Base-by-base conservation (phyloP, 2,797 vertebrate species). In the Astyanax mexicanus region DNA sequence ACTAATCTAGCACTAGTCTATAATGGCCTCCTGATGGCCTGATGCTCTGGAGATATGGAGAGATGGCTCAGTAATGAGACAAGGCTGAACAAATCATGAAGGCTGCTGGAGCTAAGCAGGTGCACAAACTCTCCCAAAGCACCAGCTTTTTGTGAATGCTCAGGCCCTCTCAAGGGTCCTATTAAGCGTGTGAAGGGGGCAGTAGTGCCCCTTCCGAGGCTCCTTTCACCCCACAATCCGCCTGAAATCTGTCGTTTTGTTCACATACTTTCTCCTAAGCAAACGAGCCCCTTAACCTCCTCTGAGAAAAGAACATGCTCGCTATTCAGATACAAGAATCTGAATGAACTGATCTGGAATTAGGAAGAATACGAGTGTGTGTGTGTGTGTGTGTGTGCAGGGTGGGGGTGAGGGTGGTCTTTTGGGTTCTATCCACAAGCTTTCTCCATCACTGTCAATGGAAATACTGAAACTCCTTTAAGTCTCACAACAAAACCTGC, bases 101-200 rank as follows among this genome's bases (percentile, higher is more conserved):
- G 67, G 66, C 25, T 67, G 80, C 73, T 84, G 73, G 78, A 83
- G 77, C 85, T 86, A 80, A 90, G 89, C 90, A 91, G 90, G 90
- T 92, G 90, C 85, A 87, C 82, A 80, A 85, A 80, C 74, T 76
- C 61, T 51, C 80, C 52, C 29, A 82, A 78, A 83, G 81, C 75
- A 83, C 45, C 12, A 52, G 64, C 74, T 81, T 71, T 77, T 86
- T 84, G 79, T 84, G 57, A 38, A 38, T 55, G 61, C 35, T 82
- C 77, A 78, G 57, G 68, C 64, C 74, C 38, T 82, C 57, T 85
- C 55, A 80, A 85, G 82, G 65, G 83, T 76, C 80, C 78, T 62
- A 81, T 83, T 82, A 80, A 83, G 69, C 37, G 9, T 44, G 66
- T 70, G 71, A 80, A 85, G 75, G 81, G 44, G 65, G 57, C 70